These are phyloP conservation scores for Craniophora ligustri DNA, from an alignment of 2,888 invertebrate species.

Conservation along the genomic window DNA sequence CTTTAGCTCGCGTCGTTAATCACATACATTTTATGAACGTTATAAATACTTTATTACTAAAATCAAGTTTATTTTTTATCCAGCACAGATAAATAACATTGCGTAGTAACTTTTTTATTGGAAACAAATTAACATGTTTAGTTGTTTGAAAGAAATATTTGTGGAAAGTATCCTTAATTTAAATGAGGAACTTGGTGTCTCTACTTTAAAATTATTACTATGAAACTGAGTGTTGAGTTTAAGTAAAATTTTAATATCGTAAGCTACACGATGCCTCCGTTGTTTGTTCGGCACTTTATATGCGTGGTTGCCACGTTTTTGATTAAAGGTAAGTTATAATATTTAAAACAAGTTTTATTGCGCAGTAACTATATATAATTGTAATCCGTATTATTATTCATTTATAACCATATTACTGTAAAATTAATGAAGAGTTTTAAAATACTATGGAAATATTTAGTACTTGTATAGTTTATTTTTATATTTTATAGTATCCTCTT, in stretches of 20 bases:
- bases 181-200: background rate
- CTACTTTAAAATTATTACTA: slow-evolving; percentile 9
- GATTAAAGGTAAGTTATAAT: slow-evolving; percentile 72
- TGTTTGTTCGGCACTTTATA: slow-evolving; percentile 65
- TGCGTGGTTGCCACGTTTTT: slow-evolving; percentile 72
- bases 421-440: too few species aligned
- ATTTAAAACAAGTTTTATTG: too few species aligned
- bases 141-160: slow-evolving; percentile 7
- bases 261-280: slow-evolving; percentile 62
- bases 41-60: slow-evolving; percentile 65
- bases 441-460: too few species aligned
- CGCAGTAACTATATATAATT: too few species aligned
- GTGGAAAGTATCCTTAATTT: background rate
- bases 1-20: slow-evolving; percentile 75
- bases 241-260: slow-evolving; percentile 35
- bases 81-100: slow-evolving; percentile 9
- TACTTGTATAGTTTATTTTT: too few species aligned
- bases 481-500: too few species aligned
- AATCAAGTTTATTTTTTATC: slow-evolving; percentile 12
- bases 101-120: slow-evolving; percentile 7
- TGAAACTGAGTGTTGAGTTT: slow-evolving; percentile 48
- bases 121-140: slow-evolving; percentile 7
- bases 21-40: slow-evolving; percentile 71
- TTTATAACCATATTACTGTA: too few species aligned
- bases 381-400: too few species aligned